These are phyloP conservation scores for Cephus sareptanus DNA, from an alignment of 2,888 invertebrate genomes.

Conservation along the genomic window DNA sequence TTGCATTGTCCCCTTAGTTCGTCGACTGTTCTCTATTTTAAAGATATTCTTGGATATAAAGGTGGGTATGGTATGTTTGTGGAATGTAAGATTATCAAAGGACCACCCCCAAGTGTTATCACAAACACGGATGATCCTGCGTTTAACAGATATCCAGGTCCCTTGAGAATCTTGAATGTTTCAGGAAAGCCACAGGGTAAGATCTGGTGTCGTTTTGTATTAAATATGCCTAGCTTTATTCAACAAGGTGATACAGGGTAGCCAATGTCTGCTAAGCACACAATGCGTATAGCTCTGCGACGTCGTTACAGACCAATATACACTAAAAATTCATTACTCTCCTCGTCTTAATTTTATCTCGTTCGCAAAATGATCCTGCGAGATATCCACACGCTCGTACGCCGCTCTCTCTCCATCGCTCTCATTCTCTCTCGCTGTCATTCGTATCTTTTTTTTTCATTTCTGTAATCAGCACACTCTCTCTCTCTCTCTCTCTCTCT, in stretches of 20 bases:
- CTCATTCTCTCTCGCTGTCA: slow-evolving; percentile 2
- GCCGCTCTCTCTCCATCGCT: slow-evolving; percentile 19
- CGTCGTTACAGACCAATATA: slow-evolving; percentile 52
- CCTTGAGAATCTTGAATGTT: too few species aligned
- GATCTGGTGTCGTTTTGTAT: slow-evolving; percentile 38
- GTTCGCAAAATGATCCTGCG: slow-evolving; percentile 33
- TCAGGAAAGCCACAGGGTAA: too few species aligned
- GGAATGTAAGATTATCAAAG: too few species aligned
- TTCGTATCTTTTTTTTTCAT: background rate
- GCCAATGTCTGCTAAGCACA: slow-evolving; percentile 59
- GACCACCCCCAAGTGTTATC: background rate
- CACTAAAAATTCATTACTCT: slow-evolving; percentile 40
- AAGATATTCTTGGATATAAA: too few species aligned
- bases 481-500: slow-evolving; percentile 12
- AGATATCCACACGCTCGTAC: slow-evolving; percentile 21
- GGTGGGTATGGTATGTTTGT: too few species aligned
- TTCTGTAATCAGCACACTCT: background rate
- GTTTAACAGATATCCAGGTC: too few species aligned
- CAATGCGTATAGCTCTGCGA: slow-evolving; percentile 49
- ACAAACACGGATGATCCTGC: too few species aligned
- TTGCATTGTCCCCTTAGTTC: too few species aligned
- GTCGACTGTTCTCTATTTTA: too few species aligned
- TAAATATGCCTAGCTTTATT: slow-evolving; percentile 66
- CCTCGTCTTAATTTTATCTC: slow-evolving; percentile 27
- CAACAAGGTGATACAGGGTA: slow-evolving; percentile 63